Evolutionary conservation across 2,113 vertebrate genomes (phyloP).

Genomic region (Quiscalus mexicanus): DNA sequence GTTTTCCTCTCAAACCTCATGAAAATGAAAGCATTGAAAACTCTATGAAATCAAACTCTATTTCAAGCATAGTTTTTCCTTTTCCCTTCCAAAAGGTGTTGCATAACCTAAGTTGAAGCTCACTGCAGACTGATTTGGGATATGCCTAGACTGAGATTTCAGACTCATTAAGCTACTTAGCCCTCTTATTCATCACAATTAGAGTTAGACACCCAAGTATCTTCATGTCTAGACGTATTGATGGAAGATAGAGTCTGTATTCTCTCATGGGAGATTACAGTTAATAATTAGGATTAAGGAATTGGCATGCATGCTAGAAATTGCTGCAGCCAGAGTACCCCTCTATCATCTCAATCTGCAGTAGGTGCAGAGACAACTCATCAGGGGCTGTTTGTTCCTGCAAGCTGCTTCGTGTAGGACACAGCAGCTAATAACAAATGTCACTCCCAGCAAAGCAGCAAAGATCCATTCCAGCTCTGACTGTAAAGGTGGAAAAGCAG

Average conservation of each 20-base stretch:
- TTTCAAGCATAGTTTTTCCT: neutral
- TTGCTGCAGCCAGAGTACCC: neutral
- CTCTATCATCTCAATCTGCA: neutral
- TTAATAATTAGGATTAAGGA: slow-evolving; percentile 33
- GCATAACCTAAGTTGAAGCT: neutral
- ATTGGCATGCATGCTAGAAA: neutral
- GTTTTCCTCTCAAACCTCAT: neutral
- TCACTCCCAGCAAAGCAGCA: neutral
- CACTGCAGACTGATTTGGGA: neutral
- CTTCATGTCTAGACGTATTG: slow-evolving; percentile 19
- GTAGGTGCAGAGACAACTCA: neutral
- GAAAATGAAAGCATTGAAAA: neutral
- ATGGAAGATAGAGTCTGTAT: neutral
- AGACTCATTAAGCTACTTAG: neutral
- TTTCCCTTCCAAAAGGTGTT: neutral
- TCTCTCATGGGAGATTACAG: neutral
- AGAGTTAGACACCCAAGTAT: neutral
- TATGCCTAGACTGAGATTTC: neutral
- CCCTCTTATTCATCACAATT: neutral
- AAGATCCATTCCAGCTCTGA: neutral
- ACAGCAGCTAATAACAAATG: neutral
- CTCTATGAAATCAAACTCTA: neutral
- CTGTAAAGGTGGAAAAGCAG: neutral
- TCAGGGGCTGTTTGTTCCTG: neutral
- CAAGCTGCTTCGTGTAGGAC: neutral